Evolutionary conservation across 2,113 vertebrate genomes (phyloP), one percentile per base, ranked within the genome.

Genomic region (Psilopsiagon aymara): DNA sequence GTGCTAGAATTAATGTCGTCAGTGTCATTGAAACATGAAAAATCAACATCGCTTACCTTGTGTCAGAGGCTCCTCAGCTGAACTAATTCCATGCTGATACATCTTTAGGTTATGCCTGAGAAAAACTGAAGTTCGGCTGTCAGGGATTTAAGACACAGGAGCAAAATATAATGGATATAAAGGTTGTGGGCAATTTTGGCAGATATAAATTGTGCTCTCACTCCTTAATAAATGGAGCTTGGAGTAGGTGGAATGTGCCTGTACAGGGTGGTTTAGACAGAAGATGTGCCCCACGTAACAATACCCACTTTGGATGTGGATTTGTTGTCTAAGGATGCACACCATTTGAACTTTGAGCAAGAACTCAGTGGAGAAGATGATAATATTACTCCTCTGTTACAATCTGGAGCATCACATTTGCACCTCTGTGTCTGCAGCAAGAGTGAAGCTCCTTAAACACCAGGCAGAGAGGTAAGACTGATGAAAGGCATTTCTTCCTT

Each of bases 321-420:
- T 92, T 75, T 1, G 1, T 43, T 6, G 1, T 35, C 46, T 70
- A 28, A 90, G 28, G 64, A 39, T 37, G 67, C 33, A 82, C 71
- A 85, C 44, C 24, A 43, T 39, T 68, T 89, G 73, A 86, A 64
- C 63, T 59, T 60, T 49, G 63, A 84, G 53, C 71, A 81, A 74
- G 46, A 78, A 64, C 82, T 74, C 68, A 25, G 23, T 49, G 49
- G 44, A 94, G 51, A 74, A 67, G 55, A 17, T 35, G 39, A 71
- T 81, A 43, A 55, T 7, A 46, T 74, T 85, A 69, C 85, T 88
- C 23, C 55, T 77, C 46, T 77, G 19, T 80, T 41, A n/a, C 46
- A 70, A 59, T 17, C 71, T 67, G 76, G 51, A 88, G 68, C 76
- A 93, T 90, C 64, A 64, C 23, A 19, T 90, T 96, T 95, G 79